Evolutionary conservation across 2,888 invertebrate species (phyloP), one percentile per base, ranked within the genome.

Genomic region (Mesorhabditis belari): DNA sequence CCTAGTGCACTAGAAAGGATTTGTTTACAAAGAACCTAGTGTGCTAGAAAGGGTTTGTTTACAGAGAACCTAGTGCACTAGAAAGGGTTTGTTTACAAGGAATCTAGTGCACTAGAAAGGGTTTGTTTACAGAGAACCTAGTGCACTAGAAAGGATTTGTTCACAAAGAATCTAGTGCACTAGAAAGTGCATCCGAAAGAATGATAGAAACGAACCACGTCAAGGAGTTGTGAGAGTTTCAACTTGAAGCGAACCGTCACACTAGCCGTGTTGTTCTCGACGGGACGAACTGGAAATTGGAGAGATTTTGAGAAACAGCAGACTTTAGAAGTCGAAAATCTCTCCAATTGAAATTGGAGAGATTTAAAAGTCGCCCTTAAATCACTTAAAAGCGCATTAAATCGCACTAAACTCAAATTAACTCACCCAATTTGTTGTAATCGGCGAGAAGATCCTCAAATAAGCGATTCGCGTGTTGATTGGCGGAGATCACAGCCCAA

Each of bases 201-300:
- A 58, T 49, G 23, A 19, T 19, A 12, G 49, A n/a, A 51, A 69
- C 83, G 79, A 70, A 85, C 84, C 66, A 85, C 83, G 71, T 85
- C 84, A 51, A 85, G 82, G 63, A 85, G 82, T 66, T 85, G 96
- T 17, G 95, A 95, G 67, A 96, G 85, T 69, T 94, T 86, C 61
- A 85, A 80, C 44, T 85, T 84, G 70, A 85, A 81, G 59, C 79
- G 81, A 55, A 85, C 84, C 19, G 81, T 82, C 51, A 85, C 79
- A 23, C 82, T 83, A 67, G 84, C 83, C 9, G 72, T 77, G 56
- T 91, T 92, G 65, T 75, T 75, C 63, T 76, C 68, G 29, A 81
- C 81, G 4, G 81, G 81, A 21, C 81, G 69, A n/a, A 81, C 81
- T 35, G 44, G 2, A 35, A 35, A 35, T 9, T n/a, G 44, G n/a